Evolutionary conservation across 2,113 vertebrate species (phyloP), one percentile per base, ranked within the genome.

Genomic region (Pithys albifrons): DNA sequence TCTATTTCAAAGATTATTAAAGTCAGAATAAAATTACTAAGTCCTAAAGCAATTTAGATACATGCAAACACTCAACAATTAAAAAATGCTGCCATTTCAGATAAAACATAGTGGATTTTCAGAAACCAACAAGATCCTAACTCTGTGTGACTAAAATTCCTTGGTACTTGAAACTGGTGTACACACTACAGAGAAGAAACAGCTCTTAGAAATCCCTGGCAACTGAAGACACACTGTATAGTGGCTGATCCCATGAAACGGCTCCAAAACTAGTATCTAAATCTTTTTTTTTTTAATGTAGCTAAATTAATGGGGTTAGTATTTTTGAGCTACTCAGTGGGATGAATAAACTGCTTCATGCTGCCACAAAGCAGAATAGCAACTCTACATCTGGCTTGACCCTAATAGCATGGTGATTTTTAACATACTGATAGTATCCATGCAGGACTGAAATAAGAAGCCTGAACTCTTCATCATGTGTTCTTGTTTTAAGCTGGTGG

Each of bases 161-260:
- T 86, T 55, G n/a, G 43, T 92, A 61, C 59, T 75, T 79, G 73
- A 93, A 93, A 94, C 74, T 81, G 87, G 52, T 94, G 82, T 46
- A 93, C 76, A 88, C 80, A 66, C 20, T 69, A 37, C 24, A 67
- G 87, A 90, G 83, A 97, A 96, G 93, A 96, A 97, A 93, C 15
- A 85, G 41, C 46, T 93, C 89, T 96, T 92, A 92, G 94, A 97
- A 97, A 97, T 43, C 54, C 35, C 52, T 76, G 75, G 91, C 91
- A 96, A 89, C 58, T 96, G 94, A 89, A 96, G 85, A 91, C 70
- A 94, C 39, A 74, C 65, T 95, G 51, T 66, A 43, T 14, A 91
- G 89, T 51, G 67, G 54, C 55, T 93, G 85, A 80, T 29, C 17
- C 31, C 0, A 0, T 59, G 76, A 96, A 94, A 96, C 1, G 0